These are phyloP conservation scores for Podilymbus podiceps DNA, from an alignment of 2,113 vertebrate genomes.

Conservation along the genomic window DNA sequence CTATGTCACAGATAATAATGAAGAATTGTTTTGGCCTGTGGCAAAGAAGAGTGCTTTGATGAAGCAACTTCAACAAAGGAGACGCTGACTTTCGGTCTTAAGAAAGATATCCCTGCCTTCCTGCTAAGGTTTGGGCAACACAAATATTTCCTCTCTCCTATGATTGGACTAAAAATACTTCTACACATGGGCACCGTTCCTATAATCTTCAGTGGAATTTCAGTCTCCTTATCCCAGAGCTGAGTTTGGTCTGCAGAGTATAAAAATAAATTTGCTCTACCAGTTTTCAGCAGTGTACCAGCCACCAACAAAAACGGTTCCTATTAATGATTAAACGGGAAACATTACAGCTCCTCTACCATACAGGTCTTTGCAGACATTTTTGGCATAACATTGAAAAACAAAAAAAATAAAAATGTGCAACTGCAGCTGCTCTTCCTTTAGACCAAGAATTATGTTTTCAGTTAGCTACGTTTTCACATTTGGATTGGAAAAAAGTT, in stretches of 20 bases:
- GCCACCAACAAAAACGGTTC: not conserved
- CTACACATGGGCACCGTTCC: not conserved
- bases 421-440: constrained; percentile 41
- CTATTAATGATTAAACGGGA: constrained; percentile 4
- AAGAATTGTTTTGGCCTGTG: not conserved
- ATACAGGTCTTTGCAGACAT: not conserved
- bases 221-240: not conserved
- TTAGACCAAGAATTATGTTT: constrained; percentile 11
- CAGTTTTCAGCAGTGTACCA: not conserved
- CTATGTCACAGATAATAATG: not conserved
- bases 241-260: not conserved
- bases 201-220: not conserved
- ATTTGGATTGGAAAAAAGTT: constrained; percentile 32
- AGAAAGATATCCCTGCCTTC: not conserved
- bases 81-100: not conserved
- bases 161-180: not conserved
- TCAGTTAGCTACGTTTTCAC: constrained; percentile 18
- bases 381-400: not conserved
- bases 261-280: not conserved
- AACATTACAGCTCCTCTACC: not conserved
- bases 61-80: not conserved
- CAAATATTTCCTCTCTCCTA: not conserved
- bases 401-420: not conserved
- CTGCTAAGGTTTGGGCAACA: not conserved
- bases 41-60: not conserved